A percentile compares a stretch with the other conserved stretches of the same genome.
phyloP scores from a whole-genome alignment of 2,797 vertebrate genomes.

The Varecia variegata region DNA sequence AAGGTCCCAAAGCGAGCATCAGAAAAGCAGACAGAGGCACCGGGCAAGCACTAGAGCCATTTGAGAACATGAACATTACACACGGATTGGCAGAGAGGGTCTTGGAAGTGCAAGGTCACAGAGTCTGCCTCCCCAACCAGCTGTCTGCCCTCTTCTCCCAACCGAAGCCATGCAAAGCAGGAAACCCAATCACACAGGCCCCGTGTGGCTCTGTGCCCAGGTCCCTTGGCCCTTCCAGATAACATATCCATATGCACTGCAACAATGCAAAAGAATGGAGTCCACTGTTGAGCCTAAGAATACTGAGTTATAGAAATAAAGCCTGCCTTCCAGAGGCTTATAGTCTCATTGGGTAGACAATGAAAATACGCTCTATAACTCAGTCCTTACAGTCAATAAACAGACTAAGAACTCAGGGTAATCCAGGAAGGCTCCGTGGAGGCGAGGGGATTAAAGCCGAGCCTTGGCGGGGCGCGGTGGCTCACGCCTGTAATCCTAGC shows the following conservation, averaged over 20 bases:
- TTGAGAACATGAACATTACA: neutral
- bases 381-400: neutral
- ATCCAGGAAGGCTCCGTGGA: neutral
- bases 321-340: neutral
- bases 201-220: neutral
- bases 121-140: neutral
- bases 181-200: neutral
- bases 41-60: neutral
- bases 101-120: neutral
- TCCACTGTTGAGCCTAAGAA: too few species aligned
- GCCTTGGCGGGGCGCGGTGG: too few species aligned
- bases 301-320: too few species aligned
- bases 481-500: too few species aligned
- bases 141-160: neutral
- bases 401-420: neutral
- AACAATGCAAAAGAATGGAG: neutral
- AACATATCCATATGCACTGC: neutral
- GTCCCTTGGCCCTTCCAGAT: neutral
- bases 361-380: neutral
- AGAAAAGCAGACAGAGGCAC: neutral
- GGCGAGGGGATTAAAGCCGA: neutral
- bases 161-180: neutral
- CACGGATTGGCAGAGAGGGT: neutral
- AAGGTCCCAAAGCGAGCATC: neutral
- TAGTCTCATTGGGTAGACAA: neutral